Base-by-base conservation (phyloP, 2,797 vertebrate genomes). In the Anabas testudineus region DNA sequence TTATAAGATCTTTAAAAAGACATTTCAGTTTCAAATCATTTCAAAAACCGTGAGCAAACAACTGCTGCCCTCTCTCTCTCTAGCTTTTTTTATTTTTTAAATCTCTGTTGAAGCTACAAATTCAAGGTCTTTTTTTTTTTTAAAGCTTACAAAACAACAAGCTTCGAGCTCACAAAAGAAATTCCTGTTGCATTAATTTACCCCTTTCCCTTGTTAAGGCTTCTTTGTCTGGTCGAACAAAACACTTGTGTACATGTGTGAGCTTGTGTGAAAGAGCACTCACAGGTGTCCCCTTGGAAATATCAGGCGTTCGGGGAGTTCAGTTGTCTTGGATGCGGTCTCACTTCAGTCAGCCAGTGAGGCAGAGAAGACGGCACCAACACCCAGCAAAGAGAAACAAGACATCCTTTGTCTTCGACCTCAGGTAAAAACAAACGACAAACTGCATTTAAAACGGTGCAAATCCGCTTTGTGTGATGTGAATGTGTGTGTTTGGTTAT, bases 281-380 rank as follows among this genome's bases (percentile, higher is more conserved):
- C 54, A 4, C 49, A 43, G 53, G 48, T 78, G 78, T 85, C 83
- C 76, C 81, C 7, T 13, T 65, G 83, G 84, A 82, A 63, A 75
- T 10, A 12, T 9, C 5, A 10, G 4, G 18, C 22, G 63, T 76
- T 83, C n/a, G 52, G 88, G 87, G 92, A 86, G 52, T 67, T 59
- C 26, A 19, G 92, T 93, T 70, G 92, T 87, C 90, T 88, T 92
- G 92, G 91, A 76, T 82, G 88, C 89, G 52, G 69, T 54, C 37
- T 83, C 57, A 66, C 65, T 49, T 80, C 64, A 77, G 58, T 78
- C 71, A 79, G 61, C 16, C 32, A 47, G 71, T 67, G 45, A 83
- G 64, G 49, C 71, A 79, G 68, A 75, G 65, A 71, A 36, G 60
- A 86, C 60, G 62, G 22, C 59, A 79, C 70, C 84, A 73, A 76